Conservation (phyloP, 2,113 vertebrate genomes). For the Rhineura floridana region DNA sequence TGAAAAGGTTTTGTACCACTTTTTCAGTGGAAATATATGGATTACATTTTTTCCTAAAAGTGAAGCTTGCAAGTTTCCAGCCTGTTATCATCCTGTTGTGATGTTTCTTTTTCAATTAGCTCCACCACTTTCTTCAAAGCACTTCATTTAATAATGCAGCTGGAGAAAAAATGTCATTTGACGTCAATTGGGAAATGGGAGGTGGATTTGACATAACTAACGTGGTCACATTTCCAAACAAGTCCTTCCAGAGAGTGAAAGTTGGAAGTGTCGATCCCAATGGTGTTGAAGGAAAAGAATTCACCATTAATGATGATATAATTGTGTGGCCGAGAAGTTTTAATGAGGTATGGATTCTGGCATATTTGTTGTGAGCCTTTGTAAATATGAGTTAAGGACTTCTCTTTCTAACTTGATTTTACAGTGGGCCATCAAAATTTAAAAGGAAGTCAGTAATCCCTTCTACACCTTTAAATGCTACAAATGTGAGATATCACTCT, state of each 20-base stretch:
- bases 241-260: background rate
- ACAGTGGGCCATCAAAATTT: too few relatives aligned
- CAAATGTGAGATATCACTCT: too few relatives aligned
- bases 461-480: too few relatives aligned
- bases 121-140: background rate
- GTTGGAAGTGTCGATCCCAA: background rate
- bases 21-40: too few relatives aligned
- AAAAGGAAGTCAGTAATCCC: too few relatives aligned
- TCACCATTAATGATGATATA: background rate
- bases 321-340: background rate
- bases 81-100: background rate
- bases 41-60: background rate
- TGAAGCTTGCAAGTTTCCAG: background rate
- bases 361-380: too few relatives aligned
- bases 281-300: background rate
- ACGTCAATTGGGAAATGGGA: background rate
- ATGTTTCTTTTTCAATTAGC: background rate
- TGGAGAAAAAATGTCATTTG: background rate
- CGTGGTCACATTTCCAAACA: background rate
- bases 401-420: background rate
- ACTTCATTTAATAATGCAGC: conserved; percentile 8
- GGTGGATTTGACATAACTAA: background rate
- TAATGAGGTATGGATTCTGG: background rate
- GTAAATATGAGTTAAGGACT: too few relatives aligned
- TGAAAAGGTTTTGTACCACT: background rate